Evolutionary conservation across 2,113 vertebrate species (phyloP), one percentile per base, ranked within the genome.

Genomic region (Cephalopholis sonnerati): DNA sequence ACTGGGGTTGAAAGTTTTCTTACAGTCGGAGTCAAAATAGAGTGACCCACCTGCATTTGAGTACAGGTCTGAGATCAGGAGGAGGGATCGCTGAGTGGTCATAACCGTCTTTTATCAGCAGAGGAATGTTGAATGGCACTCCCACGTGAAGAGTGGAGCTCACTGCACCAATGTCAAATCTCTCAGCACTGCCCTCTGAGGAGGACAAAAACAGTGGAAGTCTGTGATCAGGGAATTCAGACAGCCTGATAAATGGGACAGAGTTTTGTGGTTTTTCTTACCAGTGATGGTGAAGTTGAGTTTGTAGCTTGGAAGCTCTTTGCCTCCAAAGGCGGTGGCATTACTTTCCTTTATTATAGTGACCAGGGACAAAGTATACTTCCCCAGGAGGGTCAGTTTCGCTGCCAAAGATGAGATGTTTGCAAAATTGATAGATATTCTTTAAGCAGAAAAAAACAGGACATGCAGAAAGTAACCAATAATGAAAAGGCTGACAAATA

Each of bases 251-350:
- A 6, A 29, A 36, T 2, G 20, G 0, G 16, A 10, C 7, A 13
- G 1, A 7, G 2, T 61, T 16, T 10, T 15, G 7, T 48, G 10
- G 6, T 11, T 50, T 13, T 25, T 13, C 32, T 80, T 93, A 99
- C 98, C 98, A 94, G 91, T 93, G 84, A 99, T 95, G 84, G 93
- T 95, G 93, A 99, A 99, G 27, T 93, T 87, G 78, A 97, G 96
- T 44, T 72, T 79, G 94, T 94, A 95, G 71, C 90, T 96, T 17
- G 98, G 98, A 39, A 99, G 95, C 10, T 72, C 27, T 74, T 82
- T 94, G 85, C 93, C 97, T 39, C 96, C 96, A 0, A 96, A 97
- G 18, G 77, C 93, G 1, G 91, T 96, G 20, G 90, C 87, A 50
- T 95, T 94, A 78, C 87, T 96, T 83, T 99, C 98, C 74, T 92